Evolutionary conservation across 2,888 invertebrate species (phyloP), one percentile per base, ranked within the genome.

Genomic region (Sarcophaga caerulescens): DNA sequence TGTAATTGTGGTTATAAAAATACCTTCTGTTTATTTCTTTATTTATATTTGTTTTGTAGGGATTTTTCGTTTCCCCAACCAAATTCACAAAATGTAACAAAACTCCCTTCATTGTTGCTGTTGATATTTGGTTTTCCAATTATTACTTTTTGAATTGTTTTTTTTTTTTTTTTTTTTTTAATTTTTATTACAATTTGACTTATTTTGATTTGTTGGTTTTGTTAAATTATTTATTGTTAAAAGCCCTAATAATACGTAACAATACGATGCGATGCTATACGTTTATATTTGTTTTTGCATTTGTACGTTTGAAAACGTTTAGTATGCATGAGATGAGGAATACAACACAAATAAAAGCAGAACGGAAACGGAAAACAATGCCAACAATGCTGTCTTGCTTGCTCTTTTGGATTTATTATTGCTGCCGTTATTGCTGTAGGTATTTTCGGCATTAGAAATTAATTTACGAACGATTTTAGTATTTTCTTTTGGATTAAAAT

Each of bases 171-270:
- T 6, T 35, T 6, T n/a, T 57, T 57, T 4, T 14, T 57, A 3
- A 17, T 57, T 57, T 57, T 17, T 57, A 57, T 57, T 57, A 6
- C 17, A n/a, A 14, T 60, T n/a, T 19, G 17, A 21, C 10, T 62
- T 17, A 3, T 62, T 62, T 62, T 63, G 17, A 45, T 44, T 52
- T 65, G n/a, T 19, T 11, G 6, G 8, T 45, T 74, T 74, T 21
- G 23, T 62, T 78, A 78, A 78, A 78, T 52, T 78, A 52, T 70
- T 78, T 69, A 62, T 69, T 60, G 12, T 21, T 25, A 52, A 52
- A n/a, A 62, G 52, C 3, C 35, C 8, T 35, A 35, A 8, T 35
- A 35, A 35, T 35, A 35, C 1, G 35, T 8, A 35, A 35, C 35
- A 35, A 35, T 35, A 35, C 35, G 35, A 35, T 35, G 10, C 8